phyloP scores from a whole-genome alignment of 2,113 vertebrate species.

The Gracilinanus agilis region DNA sequence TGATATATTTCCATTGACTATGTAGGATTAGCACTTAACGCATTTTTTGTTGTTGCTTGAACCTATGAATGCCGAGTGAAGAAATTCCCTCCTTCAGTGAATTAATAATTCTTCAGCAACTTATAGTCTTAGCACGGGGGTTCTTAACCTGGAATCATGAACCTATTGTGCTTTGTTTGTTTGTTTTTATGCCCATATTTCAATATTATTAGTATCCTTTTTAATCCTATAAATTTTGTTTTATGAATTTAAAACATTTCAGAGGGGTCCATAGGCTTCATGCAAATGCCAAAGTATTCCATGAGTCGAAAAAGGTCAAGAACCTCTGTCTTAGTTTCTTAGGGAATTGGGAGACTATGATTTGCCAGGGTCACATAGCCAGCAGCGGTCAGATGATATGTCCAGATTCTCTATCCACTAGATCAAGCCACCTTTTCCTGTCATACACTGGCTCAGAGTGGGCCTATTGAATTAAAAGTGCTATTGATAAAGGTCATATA shows the following conservation, averaged over 20 bases:
- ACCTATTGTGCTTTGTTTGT: not conserved
- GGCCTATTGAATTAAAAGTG: not conserved
- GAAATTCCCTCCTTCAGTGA: not conserved
- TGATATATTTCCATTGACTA: not conserved
- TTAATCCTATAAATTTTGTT: not conserved
- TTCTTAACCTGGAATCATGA: too few relatives aligned
- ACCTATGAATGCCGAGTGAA: not conserved
- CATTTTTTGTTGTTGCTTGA: not conserved
- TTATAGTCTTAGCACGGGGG: not conserved
- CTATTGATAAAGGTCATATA: not conserved
- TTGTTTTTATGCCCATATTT: not conserved
- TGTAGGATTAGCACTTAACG: not conserved
- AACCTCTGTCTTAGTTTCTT: not conserved
- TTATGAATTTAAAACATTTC: not conserved
- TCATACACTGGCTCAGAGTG: not conserved
- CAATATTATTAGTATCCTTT: not conserved
- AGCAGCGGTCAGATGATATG: not conserved
- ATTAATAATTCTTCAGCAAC: not conserved
- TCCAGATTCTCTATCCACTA: not conserved
- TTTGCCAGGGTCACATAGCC: not conserved
- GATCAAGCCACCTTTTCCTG: not conserved
- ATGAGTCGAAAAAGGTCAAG: not conserved
- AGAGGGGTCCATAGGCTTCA: not conserved
- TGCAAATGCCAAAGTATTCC: not conserved
- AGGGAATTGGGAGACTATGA: not conserved